phyloP scores from a whole-genome alignment of 1,140 invertebrate species.

The Panagrolaimus sp. region DNA sequence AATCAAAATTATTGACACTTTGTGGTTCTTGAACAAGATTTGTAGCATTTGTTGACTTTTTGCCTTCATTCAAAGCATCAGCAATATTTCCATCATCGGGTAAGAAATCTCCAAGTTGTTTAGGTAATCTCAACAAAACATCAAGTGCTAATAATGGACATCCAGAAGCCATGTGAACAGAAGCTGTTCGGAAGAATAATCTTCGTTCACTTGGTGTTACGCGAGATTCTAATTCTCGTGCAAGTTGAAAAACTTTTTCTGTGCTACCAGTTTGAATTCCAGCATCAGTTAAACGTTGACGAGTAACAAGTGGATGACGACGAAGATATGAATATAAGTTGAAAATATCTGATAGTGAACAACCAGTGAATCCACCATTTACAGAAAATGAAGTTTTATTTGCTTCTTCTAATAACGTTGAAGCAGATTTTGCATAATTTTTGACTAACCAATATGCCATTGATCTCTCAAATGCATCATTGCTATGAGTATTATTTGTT shows the following conservation, averaged over 20 bases:
- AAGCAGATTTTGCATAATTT: constrained; percentile 79
- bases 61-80: background rate
- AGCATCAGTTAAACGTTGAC: constrained; percentile 65
- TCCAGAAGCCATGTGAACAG: constrained; percentile 92
- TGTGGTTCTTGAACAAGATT: background rate
- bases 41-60: background rate
- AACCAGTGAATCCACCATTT: constrained; percentile 15
- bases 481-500: background rate
- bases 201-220: constrained; percentile 83
- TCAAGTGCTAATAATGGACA: constrained; percentile 92
- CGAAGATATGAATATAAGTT: constrained; percentile 96
- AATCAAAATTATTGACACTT: constrained; percentile 63
- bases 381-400: constrained; percentile 64
- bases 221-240: constrained; percentile 68
- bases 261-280: constrained; percentile 60
- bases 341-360: constrained; percentile 85
- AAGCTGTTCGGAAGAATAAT: constrained; percentile 94
- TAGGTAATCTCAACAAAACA: constrained; percentile 88
- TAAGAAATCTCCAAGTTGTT: constrained; percentile 56
- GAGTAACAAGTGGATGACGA: constrained; percentile 85
- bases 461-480: constrained; percentile 88
- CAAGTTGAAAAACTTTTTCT: constrained; percentile 56
- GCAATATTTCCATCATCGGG: background rate
- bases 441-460: constrained; percentile 95
- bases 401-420: constrained; percentile 74